Percentiles rank a stretch among this genome's conserved stretches.
Conservation (phyloP, 2,888 invertebrate genomes). For the Morpho deidamia region DNA sequence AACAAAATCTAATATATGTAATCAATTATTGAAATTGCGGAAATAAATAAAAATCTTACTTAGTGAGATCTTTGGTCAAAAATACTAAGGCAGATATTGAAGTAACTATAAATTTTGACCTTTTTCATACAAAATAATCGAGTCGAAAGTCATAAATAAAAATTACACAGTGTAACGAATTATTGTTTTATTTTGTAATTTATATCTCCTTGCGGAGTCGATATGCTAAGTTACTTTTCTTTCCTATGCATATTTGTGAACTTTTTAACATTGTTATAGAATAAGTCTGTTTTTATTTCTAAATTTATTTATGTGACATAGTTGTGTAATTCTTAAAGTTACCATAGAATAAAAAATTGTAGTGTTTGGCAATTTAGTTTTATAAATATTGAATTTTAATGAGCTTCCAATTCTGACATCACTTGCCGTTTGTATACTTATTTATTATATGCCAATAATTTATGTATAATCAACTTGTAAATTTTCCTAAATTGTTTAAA, state of each 20-base stretch:
- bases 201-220: slow-evolving; percentile 8
- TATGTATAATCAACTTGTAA: slow-evolving; percentile 49
- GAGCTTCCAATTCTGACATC: slow-evolving; percentile 30
- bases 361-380: slow-evolving; percentile 29
- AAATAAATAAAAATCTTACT: no score
- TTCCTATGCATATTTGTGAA: slow-evolving; percentile 32
- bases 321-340: slow-evolving; percentile 61
- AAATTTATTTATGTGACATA: slow-evolving; percentile 71
- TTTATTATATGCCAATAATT: slow-evolving; percentile 64
- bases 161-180: no score
- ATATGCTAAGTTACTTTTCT: slow-evolving; percentile 32
- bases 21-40: no score
- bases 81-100: no score
- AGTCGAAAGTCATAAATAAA: no score
- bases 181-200: neutral
- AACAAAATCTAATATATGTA: neutral
- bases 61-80: no score
- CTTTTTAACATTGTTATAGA: slow-evolving; percentile 36
- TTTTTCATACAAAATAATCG: no score
- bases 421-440: slow-evolving; percentile 62
- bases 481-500: slow-evolving; percentile 57
- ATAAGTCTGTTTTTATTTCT: slow-evolving; percentile 56
- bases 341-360: slow-evolving; percentile 59
- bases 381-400: slow-evolving; percentile 12
- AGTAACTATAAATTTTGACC: no score